Percentiles rank a stretch among this genome's conserved stretches.
These are phyloP conservation scores for Enhydra lutris DNA, from an alignment of 2,113 vertebrate genomes.

Conservation along the genomic window DNA sequence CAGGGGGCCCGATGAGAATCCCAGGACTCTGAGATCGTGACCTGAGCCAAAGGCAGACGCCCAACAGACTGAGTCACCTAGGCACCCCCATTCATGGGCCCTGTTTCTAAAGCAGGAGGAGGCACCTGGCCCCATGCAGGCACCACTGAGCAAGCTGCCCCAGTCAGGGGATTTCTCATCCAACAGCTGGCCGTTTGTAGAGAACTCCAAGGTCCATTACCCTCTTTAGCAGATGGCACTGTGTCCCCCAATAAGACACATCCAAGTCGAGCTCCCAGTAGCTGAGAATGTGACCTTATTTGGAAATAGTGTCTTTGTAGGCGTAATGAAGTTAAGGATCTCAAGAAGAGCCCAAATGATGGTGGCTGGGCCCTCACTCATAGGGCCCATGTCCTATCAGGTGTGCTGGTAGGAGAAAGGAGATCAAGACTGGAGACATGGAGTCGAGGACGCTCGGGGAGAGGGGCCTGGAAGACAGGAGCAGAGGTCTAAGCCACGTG, in stretches of 20 bases:
- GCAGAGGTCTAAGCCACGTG: accelerated
- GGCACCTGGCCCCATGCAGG: accelerated
- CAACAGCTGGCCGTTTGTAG: accelerated
- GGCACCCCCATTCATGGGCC: accelerated
- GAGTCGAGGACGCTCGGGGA: not conserved
- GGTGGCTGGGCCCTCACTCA: not conserved
- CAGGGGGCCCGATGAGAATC: not conserved
- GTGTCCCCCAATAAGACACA: accelerated
- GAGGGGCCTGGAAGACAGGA: not conserved
- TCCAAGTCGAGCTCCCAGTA: not conserved
- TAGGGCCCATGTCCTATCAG: no score
- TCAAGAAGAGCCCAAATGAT: not conserved
- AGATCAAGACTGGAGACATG: accelerated
- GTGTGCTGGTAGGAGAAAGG: no score
- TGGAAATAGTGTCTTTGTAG: not conserved
- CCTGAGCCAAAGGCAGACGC: not conserved
- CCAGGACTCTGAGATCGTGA: not conserved
- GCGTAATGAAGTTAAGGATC: not conserved
- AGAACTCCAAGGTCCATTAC: not conserved
- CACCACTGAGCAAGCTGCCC: accelerated
- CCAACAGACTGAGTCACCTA: not conserved
- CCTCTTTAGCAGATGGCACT: not conserved
- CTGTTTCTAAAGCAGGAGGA: not conserved
- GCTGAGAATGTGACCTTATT: not conserved
- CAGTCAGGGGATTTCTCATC: not conserved